These are phyloP conservation scores for Manacus vitellinus DNA, from an alignment of 2,113 vertebrate species.

Conservation along the genomic window DNA sequence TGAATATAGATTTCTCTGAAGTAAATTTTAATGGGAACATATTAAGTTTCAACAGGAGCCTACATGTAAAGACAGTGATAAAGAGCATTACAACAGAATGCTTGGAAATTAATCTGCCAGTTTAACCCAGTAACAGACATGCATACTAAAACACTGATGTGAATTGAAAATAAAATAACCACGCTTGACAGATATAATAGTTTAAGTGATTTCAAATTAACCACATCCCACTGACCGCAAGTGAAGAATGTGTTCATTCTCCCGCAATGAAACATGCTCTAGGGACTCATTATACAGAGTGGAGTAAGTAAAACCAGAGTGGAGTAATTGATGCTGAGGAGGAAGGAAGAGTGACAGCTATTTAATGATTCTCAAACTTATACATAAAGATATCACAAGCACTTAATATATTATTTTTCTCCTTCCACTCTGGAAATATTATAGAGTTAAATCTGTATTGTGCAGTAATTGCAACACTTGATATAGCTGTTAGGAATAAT, in stretches of 20 bases:
- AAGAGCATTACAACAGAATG: slow-evolving; percentile 68
- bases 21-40: slow-evolving; percentile 48
- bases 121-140: slow-evolving; percentile 78
- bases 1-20: slow-evolving; percentile 13
- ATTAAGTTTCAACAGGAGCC: slow-evolving; percentile 54
- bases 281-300: slow-evolving; percentile 85
- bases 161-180: slow-evolving; percentile 86
- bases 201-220: slow-evolving; percentile 92
- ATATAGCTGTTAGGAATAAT: slow-evolving; percentile 61
- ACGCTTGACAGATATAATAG: slow-evolving; percentile 86
- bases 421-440: slow-evolving; percentile 54
- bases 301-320: slow-evolving; percentile 82
- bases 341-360: slow-evolving; percentile 76
- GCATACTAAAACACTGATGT: slow-evolving; percentile 79
- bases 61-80: slow-evolving; percentile 55
- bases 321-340: slow-evolving; percentile 82
- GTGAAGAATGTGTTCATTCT: slow-evolving; percentile 82
- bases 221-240: slow-evolving; percentile 84
- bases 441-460: slow-evolving; percentile 50
- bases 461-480: slow-evolving; percentile 56
- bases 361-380: slow-evolving; percentile 80
- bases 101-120: slow-evolving; percentile 77
- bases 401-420: slow-evolving; percentile 66
- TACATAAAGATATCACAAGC: slow-evolving; percentile 72
- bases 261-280: slow-evolving; percentile 83